These are phyloP conservation scores for Colostygia pectinataria DNA, from an alignment of 2,888 invertebrate species.

Conservation along the genomic window DNA sequence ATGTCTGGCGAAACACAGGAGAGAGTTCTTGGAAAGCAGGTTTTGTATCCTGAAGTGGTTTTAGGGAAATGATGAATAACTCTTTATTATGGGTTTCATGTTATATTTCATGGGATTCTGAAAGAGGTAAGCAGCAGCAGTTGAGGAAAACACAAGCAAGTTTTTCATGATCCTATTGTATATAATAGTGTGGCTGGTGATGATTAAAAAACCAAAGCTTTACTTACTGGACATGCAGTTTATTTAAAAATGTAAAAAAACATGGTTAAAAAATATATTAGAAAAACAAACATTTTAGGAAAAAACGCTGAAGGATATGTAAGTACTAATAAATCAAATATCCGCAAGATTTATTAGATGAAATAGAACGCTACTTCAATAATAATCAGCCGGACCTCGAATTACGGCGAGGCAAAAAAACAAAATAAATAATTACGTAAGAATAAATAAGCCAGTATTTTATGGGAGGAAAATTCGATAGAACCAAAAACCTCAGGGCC, in stretches of 20 bases:
- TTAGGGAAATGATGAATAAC: slow-evolving; percentile 14
- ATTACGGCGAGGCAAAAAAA: slow-evolving; percentile 6
- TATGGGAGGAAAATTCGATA: slow-evolving; percentile 17
- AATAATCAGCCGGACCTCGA: slow-evolving; percentile 7
- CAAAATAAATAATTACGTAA: slow-evolving; percentile 11
- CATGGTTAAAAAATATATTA: no score
- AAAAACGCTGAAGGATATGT: no score
- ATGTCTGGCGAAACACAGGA: slow-evolving; percentile 20
- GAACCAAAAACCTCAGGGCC: slow-evolving; percentile 41
- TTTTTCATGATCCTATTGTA: no score
- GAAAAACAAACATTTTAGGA: no score
- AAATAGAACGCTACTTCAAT: slow-evolving; percentile 6
- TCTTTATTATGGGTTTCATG: slow-evolving; percentile 1
- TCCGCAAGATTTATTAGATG: background rate
- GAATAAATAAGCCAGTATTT: slow-evolving; percentile 7
- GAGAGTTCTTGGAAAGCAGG: slow-evolving; percentile 19
- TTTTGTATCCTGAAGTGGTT: slow-evolving; percentile 9
- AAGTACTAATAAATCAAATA: no score
- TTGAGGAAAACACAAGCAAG: no score
- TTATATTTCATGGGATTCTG: no score
- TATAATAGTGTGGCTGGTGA: no score
- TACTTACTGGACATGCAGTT: no score
- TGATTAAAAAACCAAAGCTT: no score
- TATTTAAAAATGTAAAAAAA: no score
- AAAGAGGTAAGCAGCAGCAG: no score